These are phyloP conservation scores for Eriocheir sinensis DNA, from an alignment of 1,140 invertebrate species.

Conservation along the genomic window DNA sequence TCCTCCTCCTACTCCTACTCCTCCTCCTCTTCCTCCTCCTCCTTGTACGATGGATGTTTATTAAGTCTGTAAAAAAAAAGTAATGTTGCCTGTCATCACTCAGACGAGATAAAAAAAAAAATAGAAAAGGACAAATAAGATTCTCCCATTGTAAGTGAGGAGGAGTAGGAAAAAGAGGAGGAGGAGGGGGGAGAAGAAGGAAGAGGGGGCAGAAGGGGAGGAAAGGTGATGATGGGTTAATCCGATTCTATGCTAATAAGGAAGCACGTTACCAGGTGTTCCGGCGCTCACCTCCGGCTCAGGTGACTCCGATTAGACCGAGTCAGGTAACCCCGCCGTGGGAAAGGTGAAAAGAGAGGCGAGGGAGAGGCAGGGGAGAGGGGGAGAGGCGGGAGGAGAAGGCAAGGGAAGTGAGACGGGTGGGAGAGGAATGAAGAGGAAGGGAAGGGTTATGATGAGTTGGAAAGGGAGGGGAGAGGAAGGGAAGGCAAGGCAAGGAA, in stretches of 20 bases:
- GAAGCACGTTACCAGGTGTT: too few species aligned
- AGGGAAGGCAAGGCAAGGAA: too few species aligned
- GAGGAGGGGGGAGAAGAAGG: background rate
- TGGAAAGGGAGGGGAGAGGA: too few species aligned
- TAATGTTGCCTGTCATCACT: background rate
- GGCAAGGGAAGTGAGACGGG: too few species aligned
- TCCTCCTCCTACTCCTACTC: background rate
- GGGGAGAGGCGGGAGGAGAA: background rate
- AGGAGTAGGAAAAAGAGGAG: background rate
- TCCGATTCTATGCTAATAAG: too few species aligned
- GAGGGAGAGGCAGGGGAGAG: background rate
- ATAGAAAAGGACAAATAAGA: background rate
- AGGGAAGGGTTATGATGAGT: too few species aligned
- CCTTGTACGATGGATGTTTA: background rate
- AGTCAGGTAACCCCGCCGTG: too few species aligned
- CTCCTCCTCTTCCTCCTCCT: background rate
- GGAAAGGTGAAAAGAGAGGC: background rate
- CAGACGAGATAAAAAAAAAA: background rate
- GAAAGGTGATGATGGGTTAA: too few species aligned
- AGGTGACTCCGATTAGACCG: too few species aligned
- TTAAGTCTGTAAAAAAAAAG: background rate
- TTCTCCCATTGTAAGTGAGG: background rate
- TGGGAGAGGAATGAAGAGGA: too few species aligned
- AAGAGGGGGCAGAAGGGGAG: background rate
- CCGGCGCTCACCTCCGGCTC: too few species aligned